Evolutionary conservation across 2,113 vertebrate genomes (phyloP).

Genomic region (Saccopteryx bilineata): DNA sequence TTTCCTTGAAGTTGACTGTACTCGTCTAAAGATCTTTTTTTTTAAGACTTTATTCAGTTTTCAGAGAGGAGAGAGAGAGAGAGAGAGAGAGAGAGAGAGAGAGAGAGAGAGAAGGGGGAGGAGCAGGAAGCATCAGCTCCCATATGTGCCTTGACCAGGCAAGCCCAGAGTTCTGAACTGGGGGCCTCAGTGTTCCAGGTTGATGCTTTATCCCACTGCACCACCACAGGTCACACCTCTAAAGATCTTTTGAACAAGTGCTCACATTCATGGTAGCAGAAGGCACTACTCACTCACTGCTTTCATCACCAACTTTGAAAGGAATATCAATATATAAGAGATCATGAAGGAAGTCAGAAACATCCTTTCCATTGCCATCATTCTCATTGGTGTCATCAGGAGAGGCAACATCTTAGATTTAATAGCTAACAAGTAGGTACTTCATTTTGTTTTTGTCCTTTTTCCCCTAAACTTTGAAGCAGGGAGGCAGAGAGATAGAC

Average conservation of each 20-base stretch:
- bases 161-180: no score
- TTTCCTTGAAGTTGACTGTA: background rate
- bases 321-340: background rate
- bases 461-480: no score
- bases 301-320: background rate
- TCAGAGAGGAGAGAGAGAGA: no score
- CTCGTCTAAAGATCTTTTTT: background rate
- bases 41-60: no score
- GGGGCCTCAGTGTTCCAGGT: no score
- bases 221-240: background rate
- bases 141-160: no score
- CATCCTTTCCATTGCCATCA: background rate
- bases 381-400: background rate
- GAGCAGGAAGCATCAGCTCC: no score
- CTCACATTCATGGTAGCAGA: background rate
- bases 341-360: background rate
- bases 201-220: no score
- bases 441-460: background rate
- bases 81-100: no score
- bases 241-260: background rate
- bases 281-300: background rate
- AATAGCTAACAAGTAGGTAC: background rate
- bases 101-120: no score
- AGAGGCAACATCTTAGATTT: background rate
- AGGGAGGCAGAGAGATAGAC: no score